Base-by-base conservation (phyloP, 2,888 invertebrate genomes). In the Apocheima hispidaria region DNA sequence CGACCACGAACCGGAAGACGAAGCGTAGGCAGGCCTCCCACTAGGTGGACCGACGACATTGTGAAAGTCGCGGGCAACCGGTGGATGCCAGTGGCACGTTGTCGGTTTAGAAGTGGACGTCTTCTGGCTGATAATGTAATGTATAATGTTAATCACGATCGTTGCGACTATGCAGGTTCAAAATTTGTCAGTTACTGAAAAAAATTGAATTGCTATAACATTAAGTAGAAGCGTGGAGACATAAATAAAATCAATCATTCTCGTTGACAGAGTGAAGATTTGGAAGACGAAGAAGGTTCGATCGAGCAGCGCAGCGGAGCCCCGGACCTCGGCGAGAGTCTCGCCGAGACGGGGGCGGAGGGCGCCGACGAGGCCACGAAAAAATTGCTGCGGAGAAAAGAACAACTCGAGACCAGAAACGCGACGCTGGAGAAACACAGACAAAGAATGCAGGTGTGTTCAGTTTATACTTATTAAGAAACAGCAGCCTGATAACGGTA, bases 291-390 rank as follows among this genome's bases (percentile, higher is more conserved):
- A 16, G 86, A 83, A 2, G 83, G 74, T 41, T 72, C 72, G 9
- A 77, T 53, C 41, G 56, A 35, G 9, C 52, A 21, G 21, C 56
- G 75, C n/a, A 81, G 82, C 53, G 84, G 74, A 1, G 66, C 75
- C 7, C 63, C 78, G 4, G 84, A 82, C 35, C 85, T 78, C 1
- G 80, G 79, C 1, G 69, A 73, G n/a, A n/a, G n/a, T n/a, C n/a
- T n/a, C 94, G 93, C 91, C 90, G 63, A 90, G 87, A 44, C 83
- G 81, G 44, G 78, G 79, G 40, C 79, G 65, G 88, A 87, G 63
- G 93, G 87, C 60, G 93, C 93, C 38, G 92, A 92, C 71, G 92
- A 92, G 62, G 79, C 87, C 36, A 93, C 93, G 0, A 79, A 82
- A 53, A 81, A 76, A 48, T 79, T 93, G 58, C 83, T 93, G 56